Evolutionary conservation across 1,140 invertebrate species (phyloP).

Genomic region (Centruroides vittatus): DNA sequence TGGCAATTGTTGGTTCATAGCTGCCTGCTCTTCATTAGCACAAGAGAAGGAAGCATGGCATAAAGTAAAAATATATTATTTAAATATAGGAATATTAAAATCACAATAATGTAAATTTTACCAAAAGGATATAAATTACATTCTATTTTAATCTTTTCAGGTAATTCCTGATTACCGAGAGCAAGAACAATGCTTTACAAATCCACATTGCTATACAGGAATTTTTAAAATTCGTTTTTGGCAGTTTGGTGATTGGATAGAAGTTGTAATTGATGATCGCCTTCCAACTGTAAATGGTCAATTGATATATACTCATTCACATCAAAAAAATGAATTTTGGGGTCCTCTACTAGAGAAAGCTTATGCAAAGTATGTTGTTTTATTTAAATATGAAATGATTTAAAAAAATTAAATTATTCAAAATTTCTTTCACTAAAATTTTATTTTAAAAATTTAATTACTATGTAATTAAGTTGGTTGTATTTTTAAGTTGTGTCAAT

Average conservation of each 20-base stretch:
- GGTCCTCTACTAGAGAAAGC: conserved; percentile 44
- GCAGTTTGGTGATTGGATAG: conserved; percentile 39
- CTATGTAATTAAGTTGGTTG: too few relatives aligned
- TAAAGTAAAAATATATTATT: conserved; percentile 26
- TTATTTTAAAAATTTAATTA: too few relatives aligned
- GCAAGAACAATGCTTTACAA: conserved; percentile 25
- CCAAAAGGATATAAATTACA: neutral
- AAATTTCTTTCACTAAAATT: too few relatives aligned
- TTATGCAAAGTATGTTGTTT: conserved; percentile 39
- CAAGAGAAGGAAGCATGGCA: conserved; percentile 40
- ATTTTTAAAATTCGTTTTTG: conserved; percentile 44
- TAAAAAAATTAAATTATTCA: too few relatives aligned
- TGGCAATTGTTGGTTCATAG: conserved; percentile 50
- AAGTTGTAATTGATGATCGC: conserved; percentile 44
- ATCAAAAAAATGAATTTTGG: conserved; percentile 39
- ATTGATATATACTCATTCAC: conserved; percentile 41
- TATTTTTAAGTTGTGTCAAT: too few relatives aligned
- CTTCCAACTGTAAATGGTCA: conserved; percentile 41
- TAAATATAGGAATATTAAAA: too few relatives aligned
- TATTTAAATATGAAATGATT: too few relatives aligned
- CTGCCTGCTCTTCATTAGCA: conserved; percentile 42
- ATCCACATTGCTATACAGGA: conserved; percentile 29
- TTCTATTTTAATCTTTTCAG: conserved; percentile 9
- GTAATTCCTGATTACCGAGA: conserved; percentile 28
- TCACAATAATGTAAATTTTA: too few relatives aligned